Conservation (phyloP, 2,113 vertebrate genomes). For the Phrynosoma blainvillii region DNA sequence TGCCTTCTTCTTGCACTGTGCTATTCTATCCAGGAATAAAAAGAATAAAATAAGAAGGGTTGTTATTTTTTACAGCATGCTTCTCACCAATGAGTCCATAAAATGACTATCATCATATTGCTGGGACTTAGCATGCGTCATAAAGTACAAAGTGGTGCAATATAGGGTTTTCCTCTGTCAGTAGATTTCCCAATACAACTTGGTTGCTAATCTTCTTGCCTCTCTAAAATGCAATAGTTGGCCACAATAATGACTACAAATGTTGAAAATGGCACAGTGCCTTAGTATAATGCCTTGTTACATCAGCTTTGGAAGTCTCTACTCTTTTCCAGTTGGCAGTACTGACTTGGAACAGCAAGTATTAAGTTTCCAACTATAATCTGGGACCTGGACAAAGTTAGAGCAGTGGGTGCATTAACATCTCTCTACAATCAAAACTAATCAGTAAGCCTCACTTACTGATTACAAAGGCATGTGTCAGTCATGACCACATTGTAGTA, state of each 20-base stretch:
- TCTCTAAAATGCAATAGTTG: neutral
- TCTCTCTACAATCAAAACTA: neutral
- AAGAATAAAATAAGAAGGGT: neutral
- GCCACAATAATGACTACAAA: neutral
- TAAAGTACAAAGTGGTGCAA: constrained; percentile 1
- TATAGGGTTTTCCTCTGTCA: neutral
- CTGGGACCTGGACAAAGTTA: neutral
- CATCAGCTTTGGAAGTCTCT: neutral
- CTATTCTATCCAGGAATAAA: neutral
- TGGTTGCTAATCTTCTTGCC: neutral
- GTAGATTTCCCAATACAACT: neutral
- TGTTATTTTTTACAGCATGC: neutral
- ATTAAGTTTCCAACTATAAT: neutral
- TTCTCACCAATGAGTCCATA: neutral
- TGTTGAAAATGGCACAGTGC: neutral
- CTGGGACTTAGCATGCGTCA: neutral
- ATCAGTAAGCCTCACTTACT: neutral
- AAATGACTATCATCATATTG: neutral
- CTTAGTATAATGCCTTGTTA: neutral
- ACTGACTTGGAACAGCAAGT: neutral
- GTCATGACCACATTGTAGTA: neutral
- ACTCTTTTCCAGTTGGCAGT: neutral
- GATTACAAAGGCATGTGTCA: neutral
- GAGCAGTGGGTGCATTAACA: neutral
- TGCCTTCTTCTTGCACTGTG: accelerated